Base-by-base conservation (phyloP, 2,888 invertebrate species). In the Acanthopleura granulata region DNA sequence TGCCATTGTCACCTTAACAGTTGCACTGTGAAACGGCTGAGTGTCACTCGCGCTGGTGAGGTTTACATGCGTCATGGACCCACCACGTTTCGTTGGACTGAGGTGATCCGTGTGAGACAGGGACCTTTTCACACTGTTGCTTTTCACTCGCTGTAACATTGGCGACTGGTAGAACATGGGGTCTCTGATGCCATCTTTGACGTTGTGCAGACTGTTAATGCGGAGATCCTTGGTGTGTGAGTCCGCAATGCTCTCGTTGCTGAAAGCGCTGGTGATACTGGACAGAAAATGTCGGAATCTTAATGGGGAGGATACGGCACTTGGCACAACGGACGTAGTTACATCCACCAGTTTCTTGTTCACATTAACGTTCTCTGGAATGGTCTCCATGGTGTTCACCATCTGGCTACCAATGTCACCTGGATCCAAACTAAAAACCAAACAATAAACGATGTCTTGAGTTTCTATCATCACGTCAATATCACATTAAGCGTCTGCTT, bases 371-470 rank as follows among this genome's bases (percentile, higher is more conserved):
- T 66, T 66, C 25, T 66, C 66, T 3, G 22, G 66, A 66, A 66
- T 66, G 14, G 66, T 66, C 29, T 66, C 66, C 66, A 66, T 66
- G 6, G 22, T 15, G 29, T 15, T 66, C 12, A 66, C 66, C 66
- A 66, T 27, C 66, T 66, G 66, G 25, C 25, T 66, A 22, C 57
- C 22, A 4, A 57, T 57, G 29, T 66, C 66, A 6, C 25, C 66
- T 66, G 66, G 66, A 14, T 66, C 25, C 29, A 66, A 27, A 66
- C 66, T 66, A 25, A 6, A 57, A 57, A 57, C 6, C 40, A 40
- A 40, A 40, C 9, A 3, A 40, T n/a, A n/a, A n/a, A n/a, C n/a
- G n/a, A n/a, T n/a, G n/a, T n/a, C n/a, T n/a, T n/a, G n/a, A n/a
- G n/a, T n/a, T n/a, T n/a, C n/a, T n/a, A n/a, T n/a, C n/a, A n/a